These are phyloP conservation scores for Taurulus bubalis DNA, from an alignment of 2,113 vertebrate species.

Conservation along the genomic window DNA sequence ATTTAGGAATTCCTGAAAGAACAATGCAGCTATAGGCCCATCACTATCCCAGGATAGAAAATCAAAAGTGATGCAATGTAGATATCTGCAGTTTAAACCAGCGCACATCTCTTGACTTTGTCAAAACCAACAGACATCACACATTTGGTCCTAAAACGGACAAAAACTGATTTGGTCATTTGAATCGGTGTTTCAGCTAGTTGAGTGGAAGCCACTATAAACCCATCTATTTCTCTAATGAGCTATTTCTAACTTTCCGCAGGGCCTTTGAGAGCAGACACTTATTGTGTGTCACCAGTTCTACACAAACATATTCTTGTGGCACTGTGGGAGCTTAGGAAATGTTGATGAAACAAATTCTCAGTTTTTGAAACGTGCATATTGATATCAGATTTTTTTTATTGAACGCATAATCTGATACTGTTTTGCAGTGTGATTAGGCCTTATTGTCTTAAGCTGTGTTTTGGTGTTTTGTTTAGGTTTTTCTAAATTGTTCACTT, in stretches of 20 bases:
- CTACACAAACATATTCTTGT: background rate
- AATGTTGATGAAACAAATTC: background rate
- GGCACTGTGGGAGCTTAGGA: background rate
- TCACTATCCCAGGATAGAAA: background rate
- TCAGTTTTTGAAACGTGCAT: background rate
- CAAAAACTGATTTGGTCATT: too few species aligned
- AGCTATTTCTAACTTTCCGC: slow-evolving; percentile 6
- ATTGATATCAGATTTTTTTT: background rate
- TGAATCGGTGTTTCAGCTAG: too few species aligned
- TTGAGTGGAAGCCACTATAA: too few species aligned
- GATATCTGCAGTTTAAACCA: too few species aligned
- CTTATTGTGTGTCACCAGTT: background rate
- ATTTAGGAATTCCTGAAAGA: background rate
- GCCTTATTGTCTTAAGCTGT: background rate
- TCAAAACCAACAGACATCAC: too few species aligned
- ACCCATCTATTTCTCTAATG: too few species aligned
- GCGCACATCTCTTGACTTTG: too few species aligned
- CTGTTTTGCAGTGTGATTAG: slow-evolving; percentile 3
- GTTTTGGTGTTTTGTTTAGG: background rate
- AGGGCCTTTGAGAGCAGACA: slow-evolving; percentile 6
- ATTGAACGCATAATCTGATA: slow-evolving; percentile 9
- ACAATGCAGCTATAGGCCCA: background rate
- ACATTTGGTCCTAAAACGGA: background rate
- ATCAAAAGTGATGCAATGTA: background rate
- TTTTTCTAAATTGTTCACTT: background rate